Percentiles rank a stretch among this genome's conserved stretches.
Evolutionary conservation across 2,113 vertebrate genomes (phyloP).

Genomic region (Orycteropus afer): DNA sequence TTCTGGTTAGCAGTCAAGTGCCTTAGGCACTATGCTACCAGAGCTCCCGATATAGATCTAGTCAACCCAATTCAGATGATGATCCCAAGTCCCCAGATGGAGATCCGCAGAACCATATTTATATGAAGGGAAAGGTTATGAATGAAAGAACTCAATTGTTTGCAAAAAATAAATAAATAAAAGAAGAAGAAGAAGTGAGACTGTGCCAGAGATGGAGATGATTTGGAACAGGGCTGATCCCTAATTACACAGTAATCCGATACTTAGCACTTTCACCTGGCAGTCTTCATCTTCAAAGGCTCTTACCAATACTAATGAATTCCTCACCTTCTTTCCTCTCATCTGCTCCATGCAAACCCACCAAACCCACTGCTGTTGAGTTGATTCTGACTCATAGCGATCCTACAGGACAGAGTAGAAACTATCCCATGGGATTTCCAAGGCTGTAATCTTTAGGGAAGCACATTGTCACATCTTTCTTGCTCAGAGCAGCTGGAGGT

Average conservation of each 20-base stretch:
- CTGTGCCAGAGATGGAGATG: constrained; percentile 55
- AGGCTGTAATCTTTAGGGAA: neutral
- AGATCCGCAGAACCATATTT: neutral
- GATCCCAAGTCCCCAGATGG: neutral
- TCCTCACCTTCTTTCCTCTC: neutral
- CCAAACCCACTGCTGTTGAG: neutral
- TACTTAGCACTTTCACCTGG: constrained; percentile 8
- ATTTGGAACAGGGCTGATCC: constrained; percentile 55
- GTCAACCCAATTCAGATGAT: neutral
- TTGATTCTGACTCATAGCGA: neutral
- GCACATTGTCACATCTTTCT: neutral
- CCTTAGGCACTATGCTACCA: too few species aligned
- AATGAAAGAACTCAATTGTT: constrained; percentile 63
- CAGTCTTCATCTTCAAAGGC: constrained; percentile 44
- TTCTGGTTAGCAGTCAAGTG: too few species aligned
- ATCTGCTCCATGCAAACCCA: neutral
- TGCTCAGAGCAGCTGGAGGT: neutral
- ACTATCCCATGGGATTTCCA: too few species aligned
- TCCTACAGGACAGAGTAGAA: too few species aligned
- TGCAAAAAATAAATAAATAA: constrained; percentile 64
- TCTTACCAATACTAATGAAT: neutral
- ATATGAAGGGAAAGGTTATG: constrained; percentile 36
- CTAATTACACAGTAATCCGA: constrained; percentile 55
- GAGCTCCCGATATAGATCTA: neutral
- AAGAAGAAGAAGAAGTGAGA: too few species aligned